Percentiles rank a stretch among this genome's conserved stretches.
phyloP scores from a whole-genome alignment of 1,140 invertebrate genomes.

The Dryas iulia region DNA sequence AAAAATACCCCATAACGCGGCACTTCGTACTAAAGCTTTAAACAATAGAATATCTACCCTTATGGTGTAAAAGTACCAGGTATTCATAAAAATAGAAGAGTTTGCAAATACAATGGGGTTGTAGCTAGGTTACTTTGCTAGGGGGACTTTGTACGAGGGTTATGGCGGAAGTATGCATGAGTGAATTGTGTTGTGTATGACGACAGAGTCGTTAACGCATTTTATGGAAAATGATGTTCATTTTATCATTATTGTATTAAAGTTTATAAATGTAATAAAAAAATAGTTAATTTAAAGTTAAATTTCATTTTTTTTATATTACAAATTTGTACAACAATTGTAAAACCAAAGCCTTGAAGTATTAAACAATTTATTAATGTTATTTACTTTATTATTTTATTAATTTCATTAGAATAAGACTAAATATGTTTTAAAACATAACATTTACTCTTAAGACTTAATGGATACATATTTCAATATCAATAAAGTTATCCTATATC shows the following conservation, averaged over 20 bases:
- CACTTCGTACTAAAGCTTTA: background rate
- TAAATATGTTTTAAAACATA: no score
- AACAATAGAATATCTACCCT: constrained; percentile 36
- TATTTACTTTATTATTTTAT: no score
- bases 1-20: background rate
- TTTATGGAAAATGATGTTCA: background rate
- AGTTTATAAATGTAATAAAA: no score
- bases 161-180: constrained; percentile 8
- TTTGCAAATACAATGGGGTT: constrained; percentile 28
- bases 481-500: no score
- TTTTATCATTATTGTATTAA: background rate
- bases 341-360: no score
- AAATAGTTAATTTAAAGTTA: no score
- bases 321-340: no score
- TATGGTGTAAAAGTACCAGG: constrained; percentile 39
- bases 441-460: no score
- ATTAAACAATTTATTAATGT: no score
- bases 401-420: no score
- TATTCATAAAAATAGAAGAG: constrained; percentile 39
- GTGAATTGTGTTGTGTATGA: constrained; percentile 2
- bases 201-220: background rate
- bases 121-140: constrained; percentile 18
- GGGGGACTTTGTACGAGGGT: constrained; percentile 18
- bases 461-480: no score
- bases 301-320: no score